Evolutionary conservation across 2,888 invertebrate genomes (phyloP).

Genomic region (Chloroclysta siterata): DNA sequence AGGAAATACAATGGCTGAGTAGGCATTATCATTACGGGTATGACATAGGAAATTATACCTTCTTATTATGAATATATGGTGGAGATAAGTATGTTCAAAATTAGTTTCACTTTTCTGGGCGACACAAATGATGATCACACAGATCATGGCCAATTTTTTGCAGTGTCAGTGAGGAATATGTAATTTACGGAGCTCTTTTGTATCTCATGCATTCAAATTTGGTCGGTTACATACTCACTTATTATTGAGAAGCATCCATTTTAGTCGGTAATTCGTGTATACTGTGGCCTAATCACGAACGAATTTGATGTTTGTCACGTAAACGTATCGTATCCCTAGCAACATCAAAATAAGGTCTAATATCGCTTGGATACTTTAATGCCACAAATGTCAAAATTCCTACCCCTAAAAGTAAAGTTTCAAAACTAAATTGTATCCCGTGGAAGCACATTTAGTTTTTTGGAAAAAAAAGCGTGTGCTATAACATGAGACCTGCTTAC

Average conservation of each 20-base stretch:
- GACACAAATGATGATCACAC: conserved; percentile 24
- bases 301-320: no score
- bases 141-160: conserved; percentile 25
- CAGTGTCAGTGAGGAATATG: conserved; percentile 13
- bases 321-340: no score
- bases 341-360: no score
- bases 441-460: no score
- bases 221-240: conserved; percentile 1
- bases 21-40: conserved; percentile 1
- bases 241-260: conserved; percentile 7
- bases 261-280: no score
- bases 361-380: no score
- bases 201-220: conserved; percentile 34
- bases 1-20: conserved; percentile 12
- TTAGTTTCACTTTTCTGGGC: conserved; percentile 29
- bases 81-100: conserved; percentile 20
- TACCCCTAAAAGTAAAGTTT: no score
- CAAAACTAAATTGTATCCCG: no score
- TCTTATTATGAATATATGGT: conserved; percentile 27
- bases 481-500: no score
- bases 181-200: conserved; percentile 13
- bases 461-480: no score
- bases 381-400: no score
- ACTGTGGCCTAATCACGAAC: no score
- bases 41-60: conserved; percentile 22